Conservation (phyloP, 2,888 invertebrate genomes). For the Melanostoma mellinum region DNA sequence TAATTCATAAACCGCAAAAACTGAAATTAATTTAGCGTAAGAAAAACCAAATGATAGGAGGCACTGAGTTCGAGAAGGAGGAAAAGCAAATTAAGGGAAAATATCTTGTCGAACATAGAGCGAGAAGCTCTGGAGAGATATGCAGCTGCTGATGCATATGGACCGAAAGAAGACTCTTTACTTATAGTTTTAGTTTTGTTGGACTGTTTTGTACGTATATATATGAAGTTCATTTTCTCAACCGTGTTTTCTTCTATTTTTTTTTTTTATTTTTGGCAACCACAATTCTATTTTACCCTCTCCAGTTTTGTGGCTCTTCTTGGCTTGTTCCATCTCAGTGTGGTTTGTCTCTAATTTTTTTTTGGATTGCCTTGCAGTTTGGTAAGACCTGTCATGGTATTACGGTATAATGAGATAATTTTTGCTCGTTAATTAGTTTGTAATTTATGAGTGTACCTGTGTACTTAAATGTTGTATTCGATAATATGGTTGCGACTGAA, state of each 20-base stretch:
- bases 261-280: neutral
- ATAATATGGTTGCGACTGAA: neutral
- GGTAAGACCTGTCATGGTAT: conserved; percentile 29
- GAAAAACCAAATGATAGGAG: conserved; percentile 8
- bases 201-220: neutral
- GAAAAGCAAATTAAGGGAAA: conserved; percentile 1
- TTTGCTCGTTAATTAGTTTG: conserved; percentile 63
- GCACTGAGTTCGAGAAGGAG: neutral
- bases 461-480: conserved; percentile 22
- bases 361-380: conserved; percentile 11
- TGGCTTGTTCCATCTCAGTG: neutral
- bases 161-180: conserved; percentile 12
- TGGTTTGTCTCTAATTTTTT: neutral
- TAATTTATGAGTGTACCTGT: conserved; percentile 53
- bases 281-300: too few relatives aligned
- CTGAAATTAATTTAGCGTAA: conserved; percentile 59
- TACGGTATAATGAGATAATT: conserved; percentile 52
- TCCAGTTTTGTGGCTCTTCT: neutral
- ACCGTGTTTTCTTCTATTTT: conserved; percentile 2
- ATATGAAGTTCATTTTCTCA: conserved; percentile 22
- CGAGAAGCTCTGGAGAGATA: neutral
- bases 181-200: neutral
- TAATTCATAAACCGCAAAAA: conserved; percentile 63
- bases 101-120: conserved; percentile 9
- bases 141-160: conserved; percentile 2